phyloP scores from a whole-genome alignment of 2,797 vertebrate species.

The Chromis chromis region DNA sequence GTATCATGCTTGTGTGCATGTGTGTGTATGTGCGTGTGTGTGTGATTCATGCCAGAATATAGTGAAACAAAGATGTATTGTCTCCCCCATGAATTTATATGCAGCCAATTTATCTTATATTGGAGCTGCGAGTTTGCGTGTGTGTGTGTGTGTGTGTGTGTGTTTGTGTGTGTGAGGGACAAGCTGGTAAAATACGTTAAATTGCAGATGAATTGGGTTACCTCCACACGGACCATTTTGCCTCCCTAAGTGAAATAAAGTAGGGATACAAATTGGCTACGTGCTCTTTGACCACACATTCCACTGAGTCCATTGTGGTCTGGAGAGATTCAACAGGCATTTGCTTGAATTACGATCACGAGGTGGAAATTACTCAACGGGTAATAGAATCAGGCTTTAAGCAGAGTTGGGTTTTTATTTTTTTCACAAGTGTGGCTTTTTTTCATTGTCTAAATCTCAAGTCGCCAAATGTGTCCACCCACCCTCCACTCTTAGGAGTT shows the following conservation, averaged over 20 bases:
- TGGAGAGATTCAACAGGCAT: constrained; percentile 1
- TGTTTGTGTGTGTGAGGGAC: constrained; percentile 6
- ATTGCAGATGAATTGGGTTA: constrained; percentile 53
- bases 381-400: not conserved
- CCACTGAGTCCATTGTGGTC: constrained; percentile 7
- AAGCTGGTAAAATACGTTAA: constrained; percentile 31
- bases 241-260: constrained; percentile 59
- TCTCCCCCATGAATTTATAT: constrained; percentile 63
- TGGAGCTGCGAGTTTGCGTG: constrained; percentile 18
- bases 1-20: constrained; percentile 36
- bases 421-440: not conserved
- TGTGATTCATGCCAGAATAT: constrained; percentile 48
- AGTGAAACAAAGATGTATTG: constrained; percentile 79
- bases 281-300: constrained; percentile 38
- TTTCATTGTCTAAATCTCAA: not conserved
- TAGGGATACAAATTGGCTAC: constrained; percentile 31
- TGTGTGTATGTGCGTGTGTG: constrained; percentile 38
- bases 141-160: not conserved
- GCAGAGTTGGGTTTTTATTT: not conserved
- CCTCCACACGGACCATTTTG: constrained; percentile 27
- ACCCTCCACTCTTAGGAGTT: too few species aligned
- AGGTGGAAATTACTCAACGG: constrained; percentile 17
- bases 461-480: not conserved
- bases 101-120: constrained; percentile 78
- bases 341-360: not conserved